Base-by-base conservation (phyloP, 2,113 vertebrate species). In the Ascaphus truei region DNA sequence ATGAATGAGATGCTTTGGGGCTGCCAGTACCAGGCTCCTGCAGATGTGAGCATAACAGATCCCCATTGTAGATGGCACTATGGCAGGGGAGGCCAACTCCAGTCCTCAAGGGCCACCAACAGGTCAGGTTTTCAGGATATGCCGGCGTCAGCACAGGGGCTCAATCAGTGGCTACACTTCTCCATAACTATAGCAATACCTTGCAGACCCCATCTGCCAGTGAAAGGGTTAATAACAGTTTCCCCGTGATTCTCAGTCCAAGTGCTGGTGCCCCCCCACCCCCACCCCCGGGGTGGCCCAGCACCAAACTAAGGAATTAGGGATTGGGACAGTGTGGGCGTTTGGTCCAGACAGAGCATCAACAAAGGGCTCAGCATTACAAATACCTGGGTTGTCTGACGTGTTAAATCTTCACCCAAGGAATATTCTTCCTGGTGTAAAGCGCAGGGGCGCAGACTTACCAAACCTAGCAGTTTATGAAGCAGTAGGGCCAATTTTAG, bases 271-370 rank as follows among this genome's bases (percentile, higher is more conserved):
- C n/a, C n/a, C n/a, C n/a, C n/a, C n/a, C n/a, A n/a, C n/a, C n/a
- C n/a, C n/a, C n/a, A n/a, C 41, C 6, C 76, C 27, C 65, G 9
- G 8, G 33, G 41, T 23, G n/a, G 52, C 15, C 4, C 52, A 13
- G 9, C 18, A 23, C 13, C 77, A 65, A 8, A 29, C 56, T 68
- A 47, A 27, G 1, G 68, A 72, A 61, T 41, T 62, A 50, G 72
- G 73, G 50, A 55, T 25, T 33, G 1, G 62, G 66, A 45, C 65
- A 31, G 50, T 0, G 50, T 61, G 68, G 72, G 77, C 1, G n/a
- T 60, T 71, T 41, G 65, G 73, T 68, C 76, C 41, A 77, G 80
- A 67, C 62, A 0, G 66, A 56, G 76, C 71, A 57, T 62, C 22
- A 73, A 51, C 68, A 72, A 48, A 64, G 48, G 62, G 41, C 41